Evolutionary conservation across 2,888 invertebrate genomes (phyloP), one percentile per base, ranked within the genome.

Genomic region (Petrolisthes manimaculis): DNA sequence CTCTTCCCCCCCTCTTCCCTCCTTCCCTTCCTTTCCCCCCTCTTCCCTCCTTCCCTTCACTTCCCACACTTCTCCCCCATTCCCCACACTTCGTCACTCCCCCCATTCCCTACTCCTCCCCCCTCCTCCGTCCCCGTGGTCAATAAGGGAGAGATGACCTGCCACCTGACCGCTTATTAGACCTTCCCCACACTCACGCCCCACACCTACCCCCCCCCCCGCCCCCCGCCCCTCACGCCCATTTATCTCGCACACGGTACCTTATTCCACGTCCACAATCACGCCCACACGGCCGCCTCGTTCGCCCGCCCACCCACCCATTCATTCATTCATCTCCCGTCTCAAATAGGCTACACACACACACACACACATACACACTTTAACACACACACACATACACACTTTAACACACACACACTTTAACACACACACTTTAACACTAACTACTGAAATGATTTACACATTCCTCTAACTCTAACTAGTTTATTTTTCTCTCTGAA

Each of bases 101-200:
- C 69, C 51, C 71, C 53, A 12, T 82, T 8, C 53, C 9, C n/a
- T 51, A n/a, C 55, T 67, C n/a, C 55, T 12, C 79, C 6, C n/a
- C 55, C 14, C 5, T n/a, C 14, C 8, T 21, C 21, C 74, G 21
- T 80, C 80, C 61, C 53, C 56, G 51, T 37, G 79, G 83, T 37
- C 78, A 69, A 81, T 80, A 54, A 80, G 74, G 55, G 79, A 87
- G 79, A 79, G 87, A 87, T 87, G 87, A 81, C 83, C 87, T 87
- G 87, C 83, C 87, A 87, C 54, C 24, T 83, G 83, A 55, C 83
- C 78, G 37, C 69, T 87, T 78, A 83, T 87, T 87, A 87, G 83
- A 81, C 87, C 87, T 87, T 79, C 87, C 83, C 87, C n/a, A n/a
- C n/a, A 77, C 87, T 87, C 87, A 87, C 87, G 87, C 87, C 87